Conservation (phyloP, 2,888 invertebrate species). For the Steinernema carpocapsae region DNA sequence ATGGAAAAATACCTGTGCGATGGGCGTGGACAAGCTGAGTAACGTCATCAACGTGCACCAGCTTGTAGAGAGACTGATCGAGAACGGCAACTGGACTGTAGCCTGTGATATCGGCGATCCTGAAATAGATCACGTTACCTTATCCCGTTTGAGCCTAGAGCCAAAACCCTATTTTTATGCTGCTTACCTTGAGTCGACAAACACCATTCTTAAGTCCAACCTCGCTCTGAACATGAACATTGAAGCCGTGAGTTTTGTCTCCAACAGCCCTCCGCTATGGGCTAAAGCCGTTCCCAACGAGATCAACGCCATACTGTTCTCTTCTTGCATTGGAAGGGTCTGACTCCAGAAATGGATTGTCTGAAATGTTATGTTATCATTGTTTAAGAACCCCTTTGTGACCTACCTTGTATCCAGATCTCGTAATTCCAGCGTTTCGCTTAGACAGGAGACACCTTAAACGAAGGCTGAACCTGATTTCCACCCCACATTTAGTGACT, state of each 20-base stretch:
- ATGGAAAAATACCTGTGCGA: not conserved
- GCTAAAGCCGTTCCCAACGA: not conserved
- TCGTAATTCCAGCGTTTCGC: constrained; percentile 13
- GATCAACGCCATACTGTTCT: not conserved
- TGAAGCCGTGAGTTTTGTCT: not conserved
- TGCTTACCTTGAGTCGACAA: constrained; percentile 37
- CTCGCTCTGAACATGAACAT: constrained; percentile 41
- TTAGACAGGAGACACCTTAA: constrained; percentile 30
- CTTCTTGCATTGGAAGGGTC: constrained; percentile 15
- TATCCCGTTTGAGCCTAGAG: not conserved
- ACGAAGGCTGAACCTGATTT: constrained; percentile 36
- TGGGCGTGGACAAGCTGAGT: constrained; percentile 33
- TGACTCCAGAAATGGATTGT: constrained; percentile 36
- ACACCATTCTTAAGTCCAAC: constrained; percentile 32
- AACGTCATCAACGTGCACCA: constrained; percentile 34
- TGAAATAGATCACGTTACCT: not conserved
- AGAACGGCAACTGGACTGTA: constrained; percentile 30
- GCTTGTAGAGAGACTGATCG: constrained; percentile 28
- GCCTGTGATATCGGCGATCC: constrained; percentile 36
- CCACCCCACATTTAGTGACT: constrained; percentile 5
- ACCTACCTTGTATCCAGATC: constrained; percentile 24
- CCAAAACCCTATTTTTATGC: not conserved
- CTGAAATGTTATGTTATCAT: not conserved
- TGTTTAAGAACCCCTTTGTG: not conserved
- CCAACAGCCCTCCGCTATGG: not conserved